Percentiles rank a stretch among this genome's conserved stretches.
These are phyloP conservation scores for Melinaea marsaeus DNA, from an alignment of 2,888 invertebrate genomes.

Conservation along the genomic window DNA sequence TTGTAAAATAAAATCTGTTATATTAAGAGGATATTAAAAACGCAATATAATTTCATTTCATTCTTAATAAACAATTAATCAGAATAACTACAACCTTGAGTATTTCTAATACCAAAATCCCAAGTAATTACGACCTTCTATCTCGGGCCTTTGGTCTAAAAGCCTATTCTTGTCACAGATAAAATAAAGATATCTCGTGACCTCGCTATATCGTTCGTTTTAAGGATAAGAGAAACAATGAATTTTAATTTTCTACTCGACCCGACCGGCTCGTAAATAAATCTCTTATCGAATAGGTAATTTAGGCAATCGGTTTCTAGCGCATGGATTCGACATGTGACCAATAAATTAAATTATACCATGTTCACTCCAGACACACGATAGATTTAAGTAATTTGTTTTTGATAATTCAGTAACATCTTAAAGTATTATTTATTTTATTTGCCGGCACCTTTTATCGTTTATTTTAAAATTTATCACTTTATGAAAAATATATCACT, in stretches of 20 bases:
- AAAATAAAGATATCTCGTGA: conserved; percentile 69
- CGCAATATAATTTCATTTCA: conserved; percentile 29
- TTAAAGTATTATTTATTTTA: conserved; percentile 13
- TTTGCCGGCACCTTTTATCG: conserved; percentile 19
- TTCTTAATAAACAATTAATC: conserved; percentile 49
- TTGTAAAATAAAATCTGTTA: no score
- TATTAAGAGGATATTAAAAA: no score
- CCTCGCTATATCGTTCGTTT: conserved; percentile 63
- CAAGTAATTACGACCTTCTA: conserved; percentile 61
- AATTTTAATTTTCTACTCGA: conserved; percentile 69
- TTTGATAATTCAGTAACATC: conserved; percentile 16
- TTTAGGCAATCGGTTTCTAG: conserved; percentile 67
- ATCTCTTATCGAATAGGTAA: conserved; percentile 73
- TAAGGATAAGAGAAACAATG: conserved; percentile 75
- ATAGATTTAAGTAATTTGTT: conserved; percentile 19
- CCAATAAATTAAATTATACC: conserved; percentile 61
- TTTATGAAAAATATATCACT: conserved; percentile 50
- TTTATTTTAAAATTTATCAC: conserved; percentile 44
- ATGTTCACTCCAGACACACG: conserved; percentile 42
- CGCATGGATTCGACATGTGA: conserved; percentile 45
- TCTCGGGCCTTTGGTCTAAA: conserved; percentile 62
- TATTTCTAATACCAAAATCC: conserved; percentile 58
- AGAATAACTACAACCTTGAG: conserved; percentile 34
- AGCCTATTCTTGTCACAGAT: conserved; percentile 76
- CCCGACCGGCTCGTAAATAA: conserved; percentile 64